A percentile compares a stretch with the other conserved stretches of the same genome.
These are phyloP conservation scores for Apostichopus californicus DNA, from an alignment of 35 echinoderm and acorn worm species.

Conservation along the genomic window DNA sequence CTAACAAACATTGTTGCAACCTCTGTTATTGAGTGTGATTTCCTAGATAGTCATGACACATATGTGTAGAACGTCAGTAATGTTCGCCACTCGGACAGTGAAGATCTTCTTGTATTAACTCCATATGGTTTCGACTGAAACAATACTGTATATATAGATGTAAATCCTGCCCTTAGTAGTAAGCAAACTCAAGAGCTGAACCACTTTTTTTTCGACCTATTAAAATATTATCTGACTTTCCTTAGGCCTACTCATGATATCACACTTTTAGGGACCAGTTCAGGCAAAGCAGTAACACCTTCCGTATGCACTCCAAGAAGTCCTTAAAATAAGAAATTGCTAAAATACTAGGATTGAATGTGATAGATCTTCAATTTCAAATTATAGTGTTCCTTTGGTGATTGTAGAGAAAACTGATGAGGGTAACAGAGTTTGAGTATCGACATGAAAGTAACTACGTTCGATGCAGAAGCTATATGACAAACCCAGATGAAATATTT, in stretches of 20 bases:
- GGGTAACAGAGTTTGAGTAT: constrained; percentile 13
- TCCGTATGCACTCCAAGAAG: neutral
- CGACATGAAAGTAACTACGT: neutral
- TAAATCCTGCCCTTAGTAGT: neutral
- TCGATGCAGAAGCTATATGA: constrained; percentile 36
- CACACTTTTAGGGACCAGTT: neutral
- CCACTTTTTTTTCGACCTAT: neutral
- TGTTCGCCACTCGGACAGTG: neutral
- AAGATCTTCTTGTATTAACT: neutral
- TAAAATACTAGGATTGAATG: constrained; percentile 15
- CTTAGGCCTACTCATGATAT: too few relatives aligned
- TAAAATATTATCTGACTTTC: too few relatives aligned
- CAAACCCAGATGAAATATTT: constrained; percentile 35
- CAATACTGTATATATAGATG: constrained; percentile 11
- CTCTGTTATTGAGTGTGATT: constrained; percentile 7
- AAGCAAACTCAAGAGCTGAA: neutral
- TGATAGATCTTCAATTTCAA: constrained; percentile 19
- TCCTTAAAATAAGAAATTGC: neutral
- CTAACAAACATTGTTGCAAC: neutral
- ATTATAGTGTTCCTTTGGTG: neutral
- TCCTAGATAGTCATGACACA: neutral
- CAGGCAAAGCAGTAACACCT: neutral
- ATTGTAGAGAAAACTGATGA: constrained; percentile 25
- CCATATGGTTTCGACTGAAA: neutral
- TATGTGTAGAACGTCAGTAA: neutral